Evolutionary conservation across 1,140 invertebrate species (phyloP).

Genomic region (Eueides isabella): DNA sequence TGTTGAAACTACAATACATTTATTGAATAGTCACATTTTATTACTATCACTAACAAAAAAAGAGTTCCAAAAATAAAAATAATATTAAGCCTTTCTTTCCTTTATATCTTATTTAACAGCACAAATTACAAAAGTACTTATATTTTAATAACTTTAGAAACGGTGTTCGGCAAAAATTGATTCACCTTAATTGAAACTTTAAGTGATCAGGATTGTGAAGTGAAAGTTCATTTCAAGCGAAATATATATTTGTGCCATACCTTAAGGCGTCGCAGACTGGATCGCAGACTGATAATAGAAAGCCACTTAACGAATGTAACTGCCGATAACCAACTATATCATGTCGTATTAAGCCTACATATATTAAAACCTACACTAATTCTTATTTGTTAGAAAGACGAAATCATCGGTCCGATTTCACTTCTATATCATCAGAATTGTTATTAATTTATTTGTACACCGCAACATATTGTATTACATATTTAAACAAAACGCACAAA

Average conservation of each 20-base stretch:
- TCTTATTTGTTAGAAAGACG: no score
- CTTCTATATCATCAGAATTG: no score
- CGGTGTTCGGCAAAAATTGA: not conserved
- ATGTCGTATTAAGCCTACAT: not conserved
- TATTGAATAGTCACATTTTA: not conserved
- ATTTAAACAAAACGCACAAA: no score
- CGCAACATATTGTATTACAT: no score
- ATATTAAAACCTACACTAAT: not conserved
- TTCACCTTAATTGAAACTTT: constrained; percentile 22
- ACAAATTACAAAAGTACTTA: not conserved
- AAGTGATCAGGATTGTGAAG: constrained; percentile 36
- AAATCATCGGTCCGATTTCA: no score
- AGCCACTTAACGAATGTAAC: not conserved
- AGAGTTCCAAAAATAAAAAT: no score
- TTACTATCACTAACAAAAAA: no score
- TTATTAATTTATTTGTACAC: no score
- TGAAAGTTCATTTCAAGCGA: constrained; percentile 46
- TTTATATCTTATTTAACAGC: not conserved
- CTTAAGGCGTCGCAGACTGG: constrained; percentile 15
- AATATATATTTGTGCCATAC: constrained; percentile 39
- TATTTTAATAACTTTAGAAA: not conserved
- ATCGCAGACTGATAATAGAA: constrained; percentile 15
- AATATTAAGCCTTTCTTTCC: not conserved
- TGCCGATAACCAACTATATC: not conserved
- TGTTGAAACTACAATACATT: not conserved